Conservation (phyloP, 2,797 vertebrate genomes). For the Mus spretus region DNA sequence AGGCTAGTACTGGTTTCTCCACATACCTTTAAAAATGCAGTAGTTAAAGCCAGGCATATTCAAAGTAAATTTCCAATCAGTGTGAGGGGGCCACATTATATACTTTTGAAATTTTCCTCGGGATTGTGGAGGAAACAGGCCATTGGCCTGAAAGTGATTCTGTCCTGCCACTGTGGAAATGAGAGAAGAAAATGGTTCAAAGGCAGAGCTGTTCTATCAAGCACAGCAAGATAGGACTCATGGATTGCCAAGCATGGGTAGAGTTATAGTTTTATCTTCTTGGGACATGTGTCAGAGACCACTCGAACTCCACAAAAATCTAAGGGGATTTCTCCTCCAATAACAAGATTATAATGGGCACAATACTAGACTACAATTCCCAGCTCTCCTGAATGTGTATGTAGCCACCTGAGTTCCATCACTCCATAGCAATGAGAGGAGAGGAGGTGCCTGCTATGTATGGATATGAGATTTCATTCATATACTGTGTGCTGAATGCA, state of each 20-base stretch:
- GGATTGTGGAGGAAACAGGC: not conserved
- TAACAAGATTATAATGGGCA: not conserved
- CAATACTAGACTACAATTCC: not conserved
- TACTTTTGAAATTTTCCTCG: not conserved
- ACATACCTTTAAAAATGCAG: constrained; percentile 40
- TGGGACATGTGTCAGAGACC: constrained; percentile 1
- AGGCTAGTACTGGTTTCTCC: constrained; percentile 40
- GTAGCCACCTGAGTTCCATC: not conserved
- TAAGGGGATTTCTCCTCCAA: not conserved
- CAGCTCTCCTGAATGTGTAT: not conserved
- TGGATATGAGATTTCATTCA: not conserved
- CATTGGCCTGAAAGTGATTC: not conserved
- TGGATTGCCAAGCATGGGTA: not conserved
- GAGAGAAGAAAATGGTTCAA: not conserved
- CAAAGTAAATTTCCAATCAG: constrained; percentile 48
- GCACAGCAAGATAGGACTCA: not conserved
- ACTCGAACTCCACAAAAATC: not conserved
- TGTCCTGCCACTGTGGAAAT: not conserved
- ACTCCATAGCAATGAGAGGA: not conserved
- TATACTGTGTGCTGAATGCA: not conserved
- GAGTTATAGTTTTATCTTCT: constrained; percentile 42
- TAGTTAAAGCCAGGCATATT: constrained; percentile 69
- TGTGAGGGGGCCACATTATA: not conserved
- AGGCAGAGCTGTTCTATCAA: not conserved
- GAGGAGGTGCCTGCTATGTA: not conserved